These are phyloP conservation scores for Zosterops pallidus DNA, from an alignment of 2,113 vertebrate genomes.

Conservation along the genomic window DNA sequence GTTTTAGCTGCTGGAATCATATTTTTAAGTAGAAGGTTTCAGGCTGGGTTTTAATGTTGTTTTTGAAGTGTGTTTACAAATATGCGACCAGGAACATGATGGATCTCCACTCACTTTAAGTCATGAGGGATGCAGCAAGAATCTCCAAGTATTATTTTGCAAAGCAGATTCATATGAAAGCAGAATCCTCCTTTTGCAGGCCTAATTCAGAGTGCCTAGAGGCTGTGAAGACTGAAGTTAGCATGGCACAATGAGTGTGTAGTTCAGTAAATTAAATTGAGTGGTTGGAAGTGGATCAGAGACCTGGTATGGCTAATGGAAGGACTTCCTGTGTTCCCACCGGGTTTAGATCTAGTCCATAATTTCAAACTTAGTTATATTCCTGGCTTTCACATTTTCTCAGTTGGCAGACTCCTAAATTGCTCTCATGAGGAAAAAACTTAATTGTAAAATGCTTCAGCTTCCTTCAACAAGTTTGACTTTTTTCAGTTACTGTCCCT, in stretches of 20 bases:
- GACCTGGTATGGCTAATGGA: not conserved
- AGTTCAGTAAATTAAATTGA: not conserved
- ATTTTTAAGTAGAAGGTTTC: not conserved
- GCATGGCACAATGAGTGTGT: not conserved
- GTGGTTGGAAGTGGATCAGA: not conserved
- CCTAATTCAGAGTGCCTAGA: not conserved
- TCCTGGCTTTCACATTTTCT: not conserved
- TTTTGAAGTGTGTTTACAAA: not conserved
- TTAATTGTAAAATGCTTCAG: not conserved
- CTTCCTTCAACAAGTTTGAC: not conserved
- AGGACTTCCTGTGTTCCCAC: not conserved
- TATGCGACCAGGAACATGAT: not conserved
- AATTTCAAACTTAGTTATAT: not conserved
- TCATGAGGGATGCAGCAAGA: not conserved
- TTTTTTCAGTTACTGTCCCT: not conserved
- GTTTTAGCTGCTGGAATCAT: not conserved
- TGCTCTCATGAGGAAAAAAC: not conserved
- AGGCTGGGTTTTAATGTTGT: not conserved
- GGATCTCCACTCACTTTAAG: not conserved
- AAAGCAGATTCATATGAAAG: not conserved
- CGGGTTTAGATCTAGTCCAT: accelerated
- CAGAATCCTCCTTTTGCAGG: not conserved
- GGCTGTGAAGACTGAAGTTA: not conserved
- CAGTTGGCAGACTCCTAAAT: not conserved
- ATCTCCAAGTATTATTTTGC: not conserved